Base-by-base conservation (phyloP, 2,888 invertebrate genomes). In the Syrphus vitripennis region DNA sequence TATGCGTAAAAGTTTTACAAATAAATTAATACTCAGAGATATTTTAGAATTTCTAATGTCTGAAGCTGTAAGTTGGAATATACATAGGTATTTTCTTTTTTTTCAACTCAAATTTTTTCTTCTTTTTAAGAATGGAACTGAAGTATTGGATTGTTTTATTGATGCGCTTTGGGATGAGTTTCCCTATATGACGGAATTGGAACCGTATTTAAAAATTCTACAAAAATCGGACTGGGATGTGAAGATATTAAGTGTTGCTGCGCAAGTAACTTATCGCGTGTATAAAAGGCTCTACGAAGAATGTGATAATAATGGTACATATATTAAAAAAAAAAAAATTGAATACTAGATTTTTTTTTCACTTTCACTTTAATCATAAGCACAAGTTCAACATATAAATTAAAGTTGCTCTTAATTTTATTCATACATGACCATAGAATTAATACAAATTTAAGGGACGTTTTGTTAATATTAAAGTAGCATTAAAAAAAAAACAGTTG, bases 21-120 rank as follows among this genome's bases (percentile, higher is more conserved):
- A 86, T 4, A 81, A 81, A 69, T n/a, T 82, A 12, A 82, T 86
- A 3, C 34, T 86, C 0, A 21, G 82, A 6, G 82, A 86, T 40
- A 82, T 86, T 9, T 24, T 86, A 4, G 86, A 86, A 9, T 86
- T 86, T 37, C 57, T 63, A n/a, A 16, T 81, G 3, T 9, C 29
- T 0, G 48, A 50, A 40, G 40, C 76, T 7, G 84, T 86, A 40
- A 69, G 72, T 31, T 29, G 3, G 0, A 24, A 19, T 40, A 29
- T 37, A 9, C 5, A 12, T 1, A n/a, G n/a, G n/a, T 12, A 2
- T 26, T 31, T 12, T 26, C 3, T 4, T 19, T 12, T 14, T 19
- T 10, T 37, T n/a, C n/a, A 6, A 72, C 12, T 7, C n/a, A 16
- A 4, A 1, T 24, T 2, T 14, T 5, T 6, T n/a, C n/a, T n/a